phyloP scores from a whole-genome alignment of 2,888 invertebrate species.

The Drosophila testacea region DNA sequence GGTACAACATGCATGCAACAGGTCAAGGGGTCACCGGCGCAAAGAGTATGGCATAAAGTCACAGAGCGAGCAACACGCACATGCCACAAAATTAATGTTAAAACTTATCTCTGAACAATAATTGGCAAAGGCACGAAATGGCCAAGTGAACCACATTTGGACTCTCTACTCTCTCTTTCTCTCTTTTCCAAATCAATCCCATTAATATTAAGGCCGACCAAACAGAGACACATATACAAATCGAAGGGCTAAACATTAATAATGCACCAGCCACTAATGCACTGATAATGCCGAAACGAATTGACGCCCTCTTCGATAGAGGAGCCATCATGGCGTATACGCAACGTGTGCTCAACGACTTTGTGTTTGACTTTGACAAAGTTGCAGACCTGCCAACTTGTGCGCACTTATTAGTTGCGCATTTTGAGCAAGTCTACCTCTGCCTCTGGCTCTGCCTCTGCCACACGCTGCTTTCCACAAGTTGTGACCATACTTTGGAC shows the following conservation, averaged over 20 bases:
- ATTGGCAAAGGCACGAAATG: constrained; percentile 52
- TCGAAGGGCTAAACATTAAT: constrained; percentile 63
- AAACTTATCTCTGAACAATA: constrained; percentile 50
- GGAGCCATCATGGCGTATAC: constrained; percentile 24
- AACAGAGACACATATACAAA: constrained; percentile 32
- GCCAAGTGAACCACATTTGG: constrained; percentile 14
- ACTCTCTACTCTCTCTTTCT: constrained; percentile 5
- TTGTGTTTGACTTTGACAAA: constrained; percentile 76
- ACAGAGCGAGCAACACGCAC: constrained; percentile 42
- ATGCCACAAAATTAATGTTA: constrained; percentile 36
- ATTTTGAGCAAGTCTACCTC: constrained; percentile 38
- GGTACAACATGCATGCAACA: constrained; percentile 62
- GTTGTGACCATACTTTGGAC: constrained; percentile 50
- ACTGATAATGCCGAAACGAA: constrained; percentile 65
- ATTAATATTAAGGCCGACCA: constrained; percentile 46
- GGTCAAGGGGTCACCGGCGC: constrained; percentile 61
- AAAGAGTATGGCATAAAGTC: neutral
- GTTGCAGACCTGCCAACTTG: constrained; percentile 50
- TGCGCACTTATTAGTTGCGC: constrained; percentile 61
- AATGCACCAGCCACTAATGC: constrained; percentile 70
- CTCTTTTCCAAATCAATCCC: constrained; percentile 40
- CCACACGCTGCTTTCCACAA: constrained; percentile 14
- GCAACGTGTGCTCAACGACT: constrained; percentile 38
- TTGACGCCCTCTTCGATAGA: constrained; percentile 38
- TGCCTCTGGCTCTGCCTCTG: neutral